phyloP scores from a whole-genome alignment of 2,888 invertebrate species.

The Hydraecia micacea region DNA sequence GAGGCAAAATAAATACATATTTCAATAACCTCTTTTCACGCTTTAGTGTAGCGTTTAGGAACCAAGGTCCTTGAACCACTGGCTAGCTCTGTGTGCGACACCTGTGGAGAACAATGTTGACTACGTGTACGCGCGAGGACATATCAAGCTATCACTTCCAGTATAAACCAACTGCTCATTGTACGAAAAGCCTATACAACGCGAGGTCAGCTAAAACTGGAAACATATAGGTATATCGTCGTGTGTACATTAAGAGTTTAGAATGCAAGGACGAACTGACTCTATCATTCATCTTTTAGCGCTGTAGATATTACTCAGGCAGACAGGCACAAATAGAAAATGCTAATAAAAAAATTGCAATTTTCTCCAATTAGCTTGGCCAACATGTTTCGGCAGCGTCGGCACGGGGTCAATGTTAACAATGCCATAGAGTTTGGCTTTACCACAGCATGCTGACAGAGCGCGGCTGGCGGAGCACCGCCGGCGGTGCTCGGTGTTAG shows the following conservation, averaged over 20 bases:
- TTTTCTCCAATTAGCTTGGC: not conserved
- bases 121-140: not conserved
- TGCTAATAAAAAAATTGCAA: not conserved
- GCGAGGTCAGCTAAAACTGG: not conserved
- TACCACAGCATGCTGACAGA: not conserved
- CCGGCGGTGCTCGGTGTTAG: constrained; percentile 51
- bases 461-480: constrained; percentile 1
- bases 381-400: not conserved
- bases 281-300: not conserved
- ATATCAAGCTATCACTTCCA: not conserved
- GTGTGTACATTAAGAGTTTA: not conserved
- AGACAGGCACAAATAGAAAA: not conserved
- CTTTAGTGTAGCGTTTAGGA: not conserved
- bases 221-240: too few relatives aligned
- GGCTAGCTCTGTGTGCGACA: not conserved
- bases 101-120: not conserved
- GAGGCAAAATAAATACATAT: not conserved
- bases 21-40: not conserved
- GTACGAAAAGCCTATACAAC: not conserved
- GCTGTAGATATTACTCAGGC: not conserved
- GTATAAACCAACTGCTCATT: not conserved
- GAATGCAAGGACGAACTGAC: not conserved
- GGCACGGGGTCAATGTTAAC: not conserved
- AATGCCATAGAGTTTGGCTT: not conserved
- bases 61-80: not conserved